Percentiles rank a stretch among this genome's conserved stretches.
phyloP scores from a whole-genome alignment of 2,888 invertebrate species.

The Sicus ferrugineus region DNA sequence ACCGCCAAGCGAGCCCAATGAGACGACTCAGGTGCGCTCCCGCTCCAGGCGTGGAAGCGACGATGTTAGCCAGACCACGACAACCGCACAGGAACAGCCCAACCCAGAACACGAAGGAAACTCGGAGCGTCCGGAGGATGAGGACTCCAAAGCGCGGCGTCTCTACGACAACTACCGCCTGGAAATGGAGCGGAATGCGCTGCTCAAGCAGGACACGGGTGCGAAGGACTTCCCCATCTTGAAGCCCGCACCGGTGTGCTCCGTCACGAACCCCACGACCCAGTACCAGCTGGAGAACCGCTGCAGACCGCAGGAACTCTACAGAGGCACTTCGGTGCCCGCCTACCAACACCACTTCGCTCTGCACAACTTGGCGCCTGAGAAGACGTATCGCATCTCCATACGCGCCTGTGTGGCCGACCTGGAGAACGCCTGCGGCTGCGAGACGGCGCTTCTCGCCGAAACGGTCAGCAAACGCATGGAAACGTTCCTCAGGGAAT shows the following conservation, averaged over 20 bases:
- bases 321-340: conserved; percentile 43
- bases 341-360: conserved; percentile 46
- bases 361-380: conserved; percentile 44
- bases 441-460: conserved; percentile 43
- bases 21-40: conserved; percentile 2
- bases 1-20: background rate
- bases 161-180: conserved; percentile 34
- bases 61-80: background rate
- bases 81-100: background rate
- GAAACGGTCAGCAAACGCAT: conserved; percentile 47
- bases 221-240: conserved; percentile 41
- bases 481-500: conserved; percentile 29
- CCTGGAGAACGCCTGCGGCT: conserved; percentile 55
- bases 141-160: conserved; percentile 28
- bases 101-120: background rate
- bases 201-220: conserved; percentile 49
- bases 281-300: conserved; percentile 46
- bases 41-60: conserved; percentile 5
- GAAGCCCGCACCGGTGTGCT: conserved; percentile 44
- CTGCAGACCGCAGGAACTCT: conserved; percentile 46
- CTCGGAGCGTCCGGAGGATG: background rate
- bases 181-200: conserved; percentile 35
- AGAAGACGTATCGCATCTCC: conserved; percentile 50
- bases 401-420: conserved; percentile 54
- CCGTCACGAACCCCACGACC: conserved; percentile 38